Base-by-base conservation (phyloP, 92 coral and sea anemone genomes). In the Paramuricea clavata region DNA sequence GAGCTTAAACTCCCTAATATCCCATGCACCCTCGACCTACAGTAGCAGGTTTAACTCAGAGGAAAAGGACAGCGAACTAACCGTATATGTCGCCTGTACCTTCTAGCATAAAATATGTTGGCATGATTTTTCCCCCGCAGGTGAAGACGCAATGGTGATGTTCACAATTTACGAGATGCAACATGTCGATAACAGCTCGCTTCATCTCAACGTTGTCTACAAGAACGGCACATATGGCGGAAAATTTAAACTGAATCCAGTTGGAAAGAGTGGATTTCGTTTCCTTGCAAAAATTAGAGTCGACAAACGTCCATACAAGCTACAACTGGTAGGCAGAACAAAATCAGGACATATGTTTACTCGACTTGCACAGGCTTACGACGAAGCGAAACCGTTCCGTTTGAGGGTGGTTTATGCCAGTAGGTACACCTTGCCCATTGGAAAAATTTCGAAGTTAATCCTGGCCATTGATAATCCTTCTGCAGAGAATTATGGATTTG, bases 91-190 rank as follows among this genome's bases (percentile, higher is more conserved):
- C 60, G 32, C 74, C 35, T 50, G 19, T n/a, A n/a, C n/a, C n/a
- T n/a, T n/a, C n/a, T n/a, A n/a, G n/a, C n/a, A n/a, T n/a, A 4
- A 39, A 39, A 39, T 10, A 39, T 10, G 44, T 39, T 39, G 44
- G 44, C 44, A 10, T 39, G 44, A 2, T 21, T 21, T 5, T 8
- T 54, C 26, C 26, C 62, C 2, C 21, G n/a, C 85, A 95, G 97
- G 93, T 17, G 76, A 86, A 81, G 50, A 59, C 33, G 85, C 85
- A 33, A 65, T 89, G 78, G 67, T 94, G 50, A 59, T 95, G 74
- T 27, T 95, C 1, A 95, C 95, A 6, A 75, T 95, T 9, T 95
- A 95, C 3, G 98, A 97, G 27, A 54, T 87, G n/a, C 89, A 95
- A 41, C 93, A 92, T 67, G 88, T 94, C 33, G 77, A 85, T 41